Conservation (phyloP, 1,140 invertebrate species). For the Littorina saxatilis region DNA sequence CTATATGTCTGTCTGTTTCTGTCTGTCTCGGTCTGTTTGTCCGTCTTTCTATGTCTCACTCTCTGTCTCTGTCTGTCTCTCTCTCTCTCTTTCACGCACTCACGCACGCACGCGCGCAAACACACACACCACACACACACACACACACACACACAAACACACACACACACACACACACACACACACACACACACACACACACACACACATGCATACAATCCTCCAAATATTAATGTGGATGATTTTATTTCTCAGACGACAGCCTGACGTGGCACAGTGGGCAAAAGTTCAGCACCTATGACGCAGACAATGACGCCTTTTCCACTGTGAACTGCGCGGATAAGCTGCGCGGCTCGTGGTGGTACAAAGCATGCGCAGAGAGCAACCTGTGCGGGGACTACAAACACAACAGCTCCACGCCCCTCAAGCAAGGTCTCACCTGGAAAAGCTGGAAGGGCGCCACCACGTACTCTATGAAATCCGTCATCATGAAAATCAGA, state of each 20-base stretch:
- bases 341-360: not conserved
- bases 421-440: not conserved
- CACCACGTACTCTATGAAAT: not conserved
- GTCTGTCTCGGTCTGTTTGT: no score
- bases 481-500: no score
- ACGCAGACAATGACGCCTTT: not conserved
- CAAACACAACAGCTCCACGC: not conserved
- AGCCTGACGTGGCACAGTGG: not conserved
- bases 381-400: not conserved
- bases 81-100: no score
- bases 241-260: not conserved
- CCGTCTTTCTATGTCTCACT: no score
- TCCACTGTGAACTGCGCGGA: not conserved
- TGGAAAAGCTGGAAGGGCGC: not conserved
- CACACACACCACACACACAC: not conserved
- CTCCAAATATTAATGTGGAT: not conserved
- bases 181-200: conserved; percentile 14
- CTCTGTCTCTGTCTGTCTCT: no score
- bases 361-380: not conserved
- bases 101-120: no score
- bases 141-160: not conserved
- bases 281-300: not conserved
- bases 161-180: not conserved
- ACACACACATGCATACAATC: not conserved
- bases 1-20: no score